Percentiles rank a stretch among this genome's conserved stretches.
Conservation (phyloP, 2,113 vertebrate genomes). For the Pangasianodon gigas region DNA sequence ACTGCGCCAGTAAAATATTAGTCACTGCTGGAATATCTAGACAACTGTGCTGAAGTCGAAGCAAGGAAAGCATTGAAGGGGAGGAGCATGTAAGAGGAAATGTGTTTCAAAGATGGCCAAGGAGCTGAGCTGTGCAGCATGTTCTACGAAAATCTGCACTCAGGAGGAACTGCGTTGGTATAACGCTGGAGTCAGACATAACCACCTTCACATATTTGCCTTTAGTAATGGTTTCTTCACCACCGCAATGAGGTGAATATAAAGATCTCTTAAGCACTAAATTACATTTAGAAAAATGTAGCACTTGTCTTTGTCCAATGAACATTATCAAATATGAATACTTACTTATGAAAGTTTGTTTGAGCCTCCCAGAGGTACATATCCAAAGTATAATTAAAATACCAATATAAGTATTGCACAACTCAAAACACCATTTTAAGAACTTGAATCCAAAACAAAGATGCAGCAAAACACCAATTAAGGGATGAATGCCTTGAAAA, state of each 20-base stretch:
- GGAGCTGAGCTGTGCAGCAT: slow-evolving; percentile 39
- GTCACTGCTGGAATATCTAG: slow-evolving; percentile 58
- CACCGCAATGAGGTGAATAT: not conserved
- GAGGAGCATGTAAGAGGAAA: slow-evolving; percentile 51
- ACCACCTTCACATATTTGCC: not conserved
- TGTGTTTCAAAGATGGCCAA: slow-evolving; percentile 58
- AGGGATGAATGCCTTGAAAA: not conserved
- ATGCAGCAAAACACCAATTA: slow-evolving; percentile 23
- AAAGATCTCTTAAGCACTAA: not conserved
- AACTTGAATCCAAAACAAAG: slow-evolving; percentile 1
- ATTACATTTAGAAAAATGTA: not conserved
- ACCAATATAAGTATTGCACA: not conserved
- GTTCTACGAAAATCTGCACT: slow-evolving; percentile 42
- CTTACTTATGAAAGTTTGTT: not conserved
- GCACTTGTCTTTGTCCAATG: not conserved
- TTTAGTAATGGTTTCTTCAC: not conserved
- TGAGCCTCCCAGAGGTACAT: not conserved
- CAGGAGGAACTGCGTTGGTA: not conserved
- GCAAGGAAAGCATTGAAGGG: slow-evolving; percentile 46
- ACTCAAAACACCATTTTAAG: slow-evolving; percentile 7
- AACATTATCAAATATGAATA: not conserved
- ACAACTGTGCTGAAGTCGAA: slow-evolving; percentile 47
- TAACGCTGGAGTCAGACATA: not conserved
- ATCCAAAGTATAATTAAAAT: slow-evolving; percentile 19
- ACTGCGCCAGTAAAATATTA: slow-evolving; percentile 58